A percentile compares a stretch with the other conserved stretches of the same genome.
phyloP scores from a whole-genome alignment of 2,113 vertebrate species.

The Eclectus roratus region DNA sequence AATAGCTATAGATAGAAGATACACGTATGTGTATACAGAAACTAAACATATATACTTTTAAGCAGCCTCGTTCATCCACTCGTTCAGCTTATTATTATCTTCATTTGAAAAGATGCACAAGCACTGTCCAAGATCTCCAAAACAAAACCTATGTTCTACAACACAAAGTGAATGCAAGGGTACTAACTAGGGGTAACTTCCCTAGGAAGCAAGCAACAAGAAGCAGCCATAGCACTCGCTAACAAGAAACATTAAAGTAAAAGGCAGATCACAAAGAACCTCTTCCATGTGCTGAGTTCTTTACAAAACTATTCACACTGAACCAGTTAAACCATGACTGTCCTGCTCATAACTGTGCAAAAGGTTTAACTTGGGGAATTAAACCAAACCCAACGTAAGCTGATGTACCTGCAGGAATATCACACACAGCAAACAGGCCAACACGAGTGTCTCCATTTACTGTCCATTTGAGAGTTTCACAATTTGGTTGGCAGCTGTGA shows the following conservation, averaged over 20 bases:
- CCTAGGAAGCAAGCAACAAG: neutral
- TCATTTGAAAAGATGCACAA: neutral
- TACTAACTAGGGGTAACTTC: neutral
- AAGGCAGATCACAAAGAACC: neutral
- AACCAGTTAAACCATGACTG: neutral
- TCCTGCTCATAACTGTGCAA: neutral
- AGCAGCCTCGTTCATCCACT: neutral
- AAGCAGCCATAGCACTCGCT: neutral
- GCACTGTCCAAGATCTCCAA: neutral
- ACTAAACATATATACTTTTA: neutral
- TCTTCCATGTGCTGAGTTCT: neutral
- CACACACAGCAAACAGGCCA: constrained; percentile 92
- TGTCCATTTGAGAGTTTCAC: constrained; percentile 98
- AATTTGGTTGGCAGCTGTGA: constrained; percentile 99
- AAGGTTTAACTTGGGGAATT: neutral
- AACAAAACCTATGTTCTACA: neutral
- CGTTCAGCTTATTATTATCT: neutral
- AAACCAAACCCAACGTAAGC: neutral
- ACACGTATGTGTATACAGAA: neutral
- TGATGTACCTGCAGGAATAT: constrained; percentile 87
- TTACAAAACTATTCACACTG: neutral
- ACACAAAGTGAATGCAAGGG: neutral
- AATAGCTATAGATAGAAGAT: neutral
- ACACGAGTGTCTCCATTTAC: constrained; percentile 96
- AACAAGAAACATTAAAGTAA: neutral